Evolutionary conservation across 2,888 invertebrate species (phyloP), one percentile per base, ranked within the genome.

Genomic region (Tachystola acroxantha): DNA sequence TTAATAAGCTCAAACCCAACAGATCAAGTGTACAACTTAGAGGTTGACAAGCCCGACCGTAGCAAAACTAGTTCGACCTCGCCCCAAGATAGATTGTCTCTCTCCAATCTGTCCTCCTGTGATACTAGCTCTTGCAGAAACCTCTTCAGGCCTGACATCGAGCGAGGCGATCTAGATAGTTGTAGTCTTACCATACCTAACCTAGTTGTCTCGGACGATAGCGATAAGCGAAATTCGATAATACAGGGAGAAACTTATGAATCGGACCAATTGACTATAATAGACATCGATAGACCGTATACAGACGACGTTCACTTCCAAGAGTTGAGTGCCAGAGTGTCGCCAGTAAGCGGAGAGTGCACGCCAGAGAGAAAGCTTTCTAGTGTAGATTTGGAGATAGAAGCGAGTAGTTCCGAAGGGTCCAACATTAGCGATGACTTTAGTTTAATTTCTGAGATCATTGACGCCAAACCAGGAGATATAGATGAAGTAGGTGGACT

Each of bases 361-460:
- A 77, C 84, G 29, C 86, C 86, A 1, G 81, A 84, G 43, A 62
- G 78, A 50, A 79, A 75, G 36, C 72, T 73, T 11, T 85, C 78
- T 39, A 79, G 80, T 42, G 71, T 78, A 46, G 85, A 84, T 43
- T 67, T 84, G 50, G 82, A 84, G 41, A 79, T 89, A 46, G 89
- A 89, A 34, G 88, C 85, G 27, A 87, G 84, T 58, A 90, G 89
- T 60, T 89, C 89, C 37, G 92, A 92, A 64, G 89, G 91, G 47
- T 82, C 85, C 70, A 82, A 85, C 57, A 91, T 92, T 67, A 92
- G 92, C 62, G 93, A 92, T 55, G 92, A 93, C 64, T 91, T 89
- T 63, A 93, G 92, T 70, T 88, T 93, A 50, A 89, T 89, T 36
- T 92, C 92, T 2, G 93, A 93, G 64, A 90, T 92, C 22, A 85